phyloP scores from a whole-genome alignment of 2,888 invertebrate genomes.

The Eupithecia subumbrata region DNA sequence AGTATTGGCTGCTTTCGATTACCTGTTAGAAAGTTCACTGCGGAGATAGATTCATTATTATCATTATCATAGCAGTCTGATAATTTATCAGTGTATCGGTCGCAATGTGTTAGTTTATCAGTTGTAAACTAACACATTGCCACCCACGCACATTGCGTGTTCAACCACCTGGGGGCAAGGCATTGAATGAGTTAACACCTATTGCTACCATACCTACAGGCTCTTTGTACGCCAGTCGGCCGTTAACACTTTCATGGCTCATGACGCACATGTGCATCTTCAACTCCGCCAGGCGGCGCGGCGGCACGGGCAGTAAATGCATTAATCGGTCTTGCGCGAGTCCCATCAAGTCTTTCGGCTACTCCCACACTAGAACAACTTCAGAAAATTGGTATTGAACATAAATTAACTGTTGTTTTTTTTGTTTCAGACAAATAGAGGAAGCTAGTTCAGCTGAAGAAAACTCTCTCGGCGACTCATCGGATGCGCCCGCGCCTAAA shows the following conservation, averaged over 20 bases:
- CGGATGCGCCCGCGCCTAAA: slow-evolving; percentile 71
- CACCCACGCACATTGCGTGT: background rate
- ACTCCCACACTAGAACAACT: background rate
- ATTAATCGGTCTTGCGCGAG: background rate
- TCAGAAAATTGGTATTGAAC: too few species aligned
- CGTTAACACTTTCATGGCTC: too few species aligned
- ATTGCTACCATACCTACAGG: background rate
- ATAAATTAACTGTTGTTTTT: slow-evolving; percentile 2
- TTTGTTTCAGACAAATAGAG: slow-evolving; percentile 72
- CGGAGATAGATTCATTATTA: background rate
- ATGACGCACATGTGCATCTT: too few species aligned
- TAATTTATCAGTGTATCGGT: background rate
- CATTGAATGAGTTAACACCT: background rate
- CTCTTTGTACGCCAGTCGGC: background rate
- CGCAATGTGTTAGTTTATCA: background rate
- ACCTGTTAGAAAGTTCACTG: background rate
- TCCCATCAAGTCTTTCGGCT: background rate
- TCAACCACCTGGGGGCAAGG: background rate
- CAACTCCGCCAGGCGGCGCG: too few species aligned
- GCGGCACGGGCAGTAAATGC: too few species aligned
- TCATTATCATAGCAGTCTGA: background rate
- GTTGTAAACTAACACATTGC: too few species aligned
- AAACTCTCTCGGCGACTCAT: slow-evolving; percentile 78
- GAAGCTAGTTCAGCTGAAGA: slow-evolving; percentile 83
- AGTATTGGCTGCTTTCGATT: background rate